Conservation (phyloP, 2,113 vertebrate species). For the Psilopsiagon aymara region DNA sequence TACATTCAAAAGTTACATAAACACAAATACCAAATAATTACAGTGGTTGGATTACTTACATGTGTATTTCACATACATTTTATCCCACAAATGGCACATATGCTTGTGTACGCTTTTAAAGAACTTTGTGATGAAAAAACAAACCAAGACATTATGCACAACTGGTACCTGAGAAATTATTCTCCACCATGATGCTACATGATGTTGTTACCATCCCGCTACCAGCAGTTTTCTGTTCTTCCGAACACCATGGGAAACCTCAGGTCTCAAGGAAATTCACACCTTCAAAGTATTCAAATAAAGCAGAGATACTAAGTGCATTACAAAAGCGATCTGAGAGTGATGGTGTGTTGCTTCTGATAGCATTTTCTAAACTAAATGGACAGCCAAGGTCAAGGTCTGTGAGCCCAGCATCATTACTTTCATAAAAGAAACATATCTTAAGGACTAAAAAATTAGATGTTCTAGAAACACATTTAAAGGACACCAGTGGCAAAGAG, state of each 20-base stretch:
- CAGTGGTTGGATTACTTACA: neutral
- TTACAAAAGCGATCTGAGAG: neutral
- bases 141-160: neutral
- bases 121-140: neutral
- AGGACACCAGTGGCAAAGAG: neutral
- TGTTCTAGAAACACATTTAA: neutral
- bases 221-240: neutral
- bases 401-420: neutral
- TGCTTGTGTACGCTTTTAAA: neutral
- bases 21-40: neutral
- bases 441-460: neutral
- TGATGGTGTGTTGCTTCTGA: neutral
- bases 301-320: neutral
- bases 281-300: neutral
- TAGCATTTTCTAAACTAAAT: neutral
- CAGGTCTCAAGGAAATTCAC: neutral
- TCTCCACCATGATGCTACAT: rapidly evolving
- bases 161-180: neutral
- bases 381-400: neutral
- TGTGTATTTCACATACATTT: neutral
- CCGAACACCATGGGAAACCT: neutral
- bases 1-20: neutral
- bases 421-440: rapidly evolving
- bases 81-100: neutral
- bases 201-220: neutral